These are phyloP conservation scores for Suncus etruscus DNA, from an alignment of 2,113 vertebrate genomes.

Conservation along the genomic window DNA sequence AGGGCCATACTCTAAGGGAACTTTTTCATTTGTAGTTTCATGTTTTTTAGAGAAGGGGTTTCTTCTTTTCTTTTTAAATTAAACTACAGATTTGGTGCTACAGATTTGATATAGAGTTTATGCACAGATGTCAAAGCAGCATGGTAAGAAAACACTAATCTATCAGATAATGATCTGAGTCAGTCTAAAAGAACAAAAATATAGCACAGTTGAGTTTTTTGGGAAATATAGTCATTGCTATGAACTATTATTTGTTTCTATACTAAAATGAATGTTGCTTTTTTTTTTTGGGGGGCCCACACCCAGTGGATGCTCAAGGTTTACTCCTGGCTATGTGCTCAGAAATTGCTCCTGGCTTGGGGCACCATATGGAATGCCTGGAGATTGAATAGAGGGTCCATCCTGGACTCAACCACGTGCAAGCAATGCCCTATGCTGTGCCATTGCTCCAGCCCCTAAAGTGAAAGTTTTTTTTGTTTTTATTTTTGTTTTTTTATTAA, in stretches of 20 bases:
- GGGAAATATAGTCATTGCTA: not conserved
- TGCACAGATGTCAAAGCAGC: not conserved
- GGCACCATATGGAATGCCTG: too few species aligned
- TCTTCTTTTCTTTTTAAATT: conserved; percentile 74
- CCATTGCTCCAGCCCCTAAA: too few species aligned
- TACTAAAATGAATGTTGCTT: not conserved
- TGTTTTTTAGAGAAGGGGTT: conserved; percentile 24
- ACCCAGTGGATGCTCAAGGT: too few species aligned
- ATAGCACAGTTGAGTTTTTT: not conserved
- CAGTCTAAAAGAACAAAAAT: not conserved
- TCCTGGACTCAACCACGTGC: too few species aligned
- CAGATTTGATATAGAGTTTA: not conserved
- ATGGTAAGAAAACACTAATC: not conserved
- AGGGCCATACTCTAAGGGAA: not conserved
- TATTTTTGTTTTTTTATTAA: too few species aligned
- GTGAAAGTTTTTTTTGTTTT: too few species aligned
- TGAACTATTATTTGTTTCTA: not conserved
- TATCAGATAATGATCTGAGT: not conserved
- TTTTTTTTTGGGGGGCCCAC: too few species aligned
- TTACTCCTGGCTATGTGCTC: too few species aligned
- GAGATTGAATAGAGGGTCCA: too few species aligned
- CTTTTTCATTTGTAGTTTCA: conserved; percentile 37
- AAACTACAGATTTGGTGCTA: conserved; percentile 55
- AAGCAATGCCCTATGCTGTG: too few species aligned
- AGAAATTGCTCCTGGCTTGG: too few species aligned